These are phyloP conservation scores for Aphelinus certus DNA, from an alignment of 1,140 invertebrate genomes.

Conservation along the genomic window DNA sequence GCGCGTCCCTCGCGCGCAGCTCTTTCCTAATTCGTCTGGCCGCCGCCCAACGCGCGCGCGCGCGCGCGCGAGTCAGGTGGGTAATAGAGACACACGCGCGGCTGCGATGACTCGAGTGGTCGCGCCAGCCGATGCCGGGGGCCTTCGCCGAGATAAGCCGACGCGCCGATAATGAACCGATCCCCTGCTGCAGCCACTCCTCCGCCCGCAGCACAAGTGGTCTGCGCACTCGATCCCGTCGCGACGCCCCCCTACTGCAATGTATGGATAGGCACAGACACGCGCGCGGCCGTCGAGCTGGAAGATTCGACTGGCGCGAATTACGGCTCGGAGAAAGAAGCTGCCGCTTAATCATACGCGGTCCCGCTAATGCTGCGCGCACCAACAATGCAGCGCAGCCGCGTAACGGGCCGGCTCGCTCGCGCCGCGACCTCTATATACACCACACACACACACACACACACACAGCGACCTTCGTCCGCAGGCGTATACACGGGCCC, in stretches of 20 bases:
- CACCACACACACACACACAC: neutral
- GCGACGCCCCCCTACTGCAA: neutral
- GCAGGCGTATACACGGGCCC: no score
- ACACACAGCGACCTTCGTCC: neutral
- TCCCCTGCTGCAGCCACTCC: neutral
- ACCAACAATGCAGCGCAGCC: no score
- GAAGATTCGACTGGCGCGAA: no score
- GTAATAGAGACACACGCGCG: neutral
- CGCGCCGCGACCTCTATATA: no score
- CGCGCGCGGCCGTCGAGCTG: no score
- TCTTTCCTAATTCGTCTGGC: slow-evolving; percentile 5
- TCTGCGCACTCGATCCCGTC: neutral
- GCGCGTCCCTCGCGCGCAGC: no score
- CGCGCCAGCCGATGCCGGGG: neutral
- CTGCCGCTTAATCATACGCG: no score
- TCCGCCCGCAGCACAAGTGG: no score
- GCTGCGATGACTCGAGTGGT: neutral
- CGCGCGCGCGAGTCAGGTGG: neutral
- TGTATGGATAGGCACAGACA: neutral
- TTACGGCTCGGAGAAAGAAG: no score
- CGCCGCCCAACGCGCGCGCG: neutral
- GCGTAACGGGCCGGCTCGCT: no score
- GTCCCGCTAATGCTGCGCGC: no score
- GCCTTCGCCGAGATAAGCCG: slow-evolving; percentile 1
- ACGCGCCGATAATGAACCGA: slow-evolving; percentile 5